These are phyloP conservation scores for Picathartes gymnocephalus DNA, from an alignment of 2,113 vertebrate genomes.

Conservation along the genomic window DNA sequence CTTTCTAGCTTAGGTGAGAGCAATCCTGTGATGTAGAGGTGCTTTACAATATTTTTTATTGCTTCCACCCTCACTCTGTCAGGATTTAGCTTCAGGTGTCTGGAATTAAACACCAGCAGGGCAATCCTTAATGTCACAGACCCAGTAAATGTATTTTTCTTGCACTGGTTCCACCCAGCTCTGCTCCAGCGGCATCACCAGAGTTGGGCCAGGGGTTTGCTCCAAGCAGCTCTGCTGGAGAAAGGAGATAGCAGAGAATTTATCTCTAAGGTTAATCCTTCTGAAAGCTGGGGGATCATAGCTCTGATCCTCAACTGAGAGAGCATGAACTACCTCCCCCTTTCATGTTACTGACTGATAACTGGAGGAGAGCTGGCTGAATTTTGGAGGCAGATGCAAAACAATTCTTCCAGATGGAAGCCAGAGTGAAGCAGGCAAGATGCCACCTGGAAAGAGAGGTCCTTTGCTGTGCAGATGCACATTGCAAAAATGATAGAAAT, in stretches of 20 bases:
- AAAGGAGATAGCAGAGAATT: neutral
- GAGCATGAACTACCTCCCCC: neutral
- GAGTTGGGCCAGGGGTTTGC: neutral
- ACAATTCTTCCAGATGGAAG: constrained; percentile 51
- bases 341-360: neutral
- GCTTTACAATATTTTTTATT: neutral
- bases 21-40: neutral
- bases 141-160: neutral
- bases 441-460: constrained; percentile 49
- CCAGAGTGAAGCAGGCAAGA: constrained; percentile 40
- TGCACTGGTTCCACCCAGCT: neutral
- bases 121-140: neutral
- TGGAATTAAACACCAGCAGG: neutral
- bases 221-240: neutral
- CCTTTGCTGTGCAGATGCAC: constrained; percentile 30
- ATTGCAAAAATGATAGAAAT: constrained; percentile 14
- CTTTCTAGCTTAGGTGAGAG: neutral
- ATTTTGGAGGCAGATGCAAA: constrained; percentile 42
- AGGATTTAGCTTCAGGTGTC: neutral
- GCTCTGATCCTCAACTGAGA: neutral
- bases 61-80: neutral
- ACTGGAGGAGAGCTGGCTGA: constrained; percentile 25
- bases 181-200: neutral
- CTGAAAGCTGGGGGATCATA: neutral
- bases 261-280: neutral